Base-by-base conservation (phyloP, 30 jellyfish, hydroid and myxozoan species). In the Nemopilema nomurai region DNA sequence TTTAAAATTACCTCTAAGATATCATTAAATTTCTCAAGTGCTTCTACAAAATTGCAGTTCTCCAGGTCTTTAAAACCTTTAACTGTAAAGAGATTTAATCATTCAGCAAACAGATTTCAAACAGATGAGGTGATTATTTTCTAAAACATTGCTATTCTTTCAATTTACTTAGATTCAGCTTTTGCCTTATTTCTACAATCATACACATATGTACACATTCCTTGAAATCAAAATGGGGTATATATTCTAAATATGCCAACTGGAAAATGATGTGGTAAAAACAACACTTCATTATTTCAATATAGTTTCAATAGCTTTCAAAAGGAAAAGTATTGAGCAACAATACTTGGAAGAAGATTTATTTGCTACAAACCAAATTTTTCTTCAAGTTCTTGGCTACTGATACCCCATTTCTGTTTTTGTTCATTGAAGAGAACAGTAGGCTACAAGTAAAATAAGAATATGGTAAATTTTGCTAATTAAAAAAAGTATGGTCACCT, bases 51-150 rank as follows among this genome's bases (percentile, higher is more conserved):
- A 65, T 89, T 78, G 74, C 99, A 95, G 27, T 82, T 75, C 51
- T 81, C 89, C 85, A 95, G 68, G 65, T 82, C 93, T 51, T 74
- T 80, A 65, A 95, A 90, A 0, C 96, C 99, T 57, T 84, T 80
- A 67, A 83, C 99, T 95, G 51, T 23, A 72, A 71, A 26, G 0
- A 22, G 63, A 74, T 41, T 21, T 13, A 3, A 13, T 41, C 57
- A 3, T 41, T 41, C 57, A 13, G 26, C 67, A 77, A 16, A 20
- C n/a, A 25, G 41, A 1, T 16, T 33, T 52, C 9, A 19, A 28
- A 18, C 6, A 41, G 13, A 6, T 13, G 13, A 41, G n/a, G n/a
- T n/a, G n/a, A n/a, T n/a, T n/a, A n/a, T n/a, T n/a, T n/a, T n/a
- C n/a, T n/a, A n/a, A n/a, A n/a, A n/a, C n/a, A n/a, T n/a, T n/a